Evolutionary conservation across 2,888 invertebrate species (phyloP).

Genomic region (Macrosoma leucophasiata): DNA sequence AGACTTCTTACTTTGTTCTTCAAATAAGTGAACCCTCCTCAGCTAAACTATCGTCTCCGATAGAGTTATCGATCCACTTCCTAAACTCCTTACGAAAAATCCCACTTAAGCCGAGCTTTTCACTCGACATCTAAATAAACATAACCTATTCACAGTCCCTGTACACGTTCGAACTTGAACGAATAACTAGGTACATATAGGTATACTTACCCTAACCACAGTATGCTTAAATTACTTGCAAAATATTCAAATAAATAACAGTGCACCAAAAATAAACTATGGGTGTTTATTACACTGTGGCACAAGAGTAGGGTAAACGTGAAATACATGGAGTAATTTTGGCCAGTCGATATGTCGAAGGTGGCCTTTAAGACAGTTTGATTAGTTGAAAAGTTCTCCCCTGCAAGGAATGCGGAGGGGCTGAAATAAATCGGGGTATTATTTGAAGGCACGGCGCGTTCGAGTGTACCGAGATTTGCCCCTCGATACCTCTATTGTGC

Average conservation of each 20-base stretch:
- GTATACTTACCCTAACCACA: neutral
- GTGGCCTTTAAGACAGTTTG: slow-evolving; percentile 61
- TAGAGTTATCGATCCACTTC: too few relatives aligned
- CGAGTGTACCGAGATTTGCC: too few relatives aligned
- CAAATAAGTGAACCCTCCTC: too few relatives aligned
- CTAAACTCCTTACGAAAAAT: slow-evolving; percentile 29
- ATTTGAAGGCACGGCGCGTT: slow-evolving; percentile 17
- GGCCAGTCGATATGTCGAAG: slow-evolving; percentile 52
- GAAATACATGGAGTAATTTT: slow-evolving; percentile 35
- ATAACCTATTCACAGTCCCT: slow-evolving; percentile 30
- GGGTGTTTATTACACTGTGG: slow-evolving; percentile 11
- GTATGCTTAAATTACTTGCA: slow-evolving; percentile 13
- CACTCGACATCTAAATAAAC: slow-evolving; percentile 31
- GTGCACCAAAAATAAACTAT: slow-evolving; percentile 11
- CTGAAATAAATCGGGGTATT: slow-evolving; percentile 30
- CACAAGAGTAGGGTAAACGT: slow-evolving; percentile 2
- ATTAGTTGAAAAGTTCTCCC: slow-evolving; percentile 53
- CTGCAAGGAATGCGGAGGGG: slow-evolving; percentile 27
- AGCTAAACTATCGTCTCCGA: too few relatives aligned
- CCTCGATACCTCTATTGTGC: neutral
- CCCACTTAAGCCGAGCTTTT: slow-evolving; percentile 31
- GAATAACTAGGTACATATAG: slow-evolving; percentile 2
- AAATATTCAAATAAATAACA: slow-evolving; percentile 15
- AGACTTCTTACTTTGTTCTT: too few relatives aligned
- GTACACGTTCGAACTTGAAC: slow-evolving; percentile 28